These are phyloP conservation scores for Petrophora chlorosata DNA, from an alignment of 2,888 invertebrate genomes.

Conservation along the genomic window DNA sequence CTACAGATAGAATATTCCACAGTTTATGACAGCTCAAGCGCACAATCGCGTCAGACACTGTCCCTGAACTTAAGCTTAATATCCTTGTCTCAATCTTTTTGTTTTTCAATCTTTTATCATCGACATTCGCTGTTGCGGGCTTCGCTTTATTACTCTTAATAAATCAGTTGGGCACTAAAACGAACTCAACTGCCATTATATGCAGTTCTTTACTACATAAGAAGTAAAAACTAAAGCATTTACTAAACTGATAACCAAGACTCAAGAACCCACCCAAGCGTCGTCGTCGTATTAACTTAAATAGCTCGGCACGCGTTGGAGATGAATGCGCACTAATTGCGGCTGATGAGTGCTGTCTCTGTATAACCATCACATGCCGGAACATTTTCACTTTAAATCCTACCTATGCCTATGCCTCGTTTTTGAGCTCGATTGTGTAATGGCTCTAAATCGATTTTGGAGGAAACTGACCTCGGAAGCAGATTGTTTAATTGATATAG, in stretches of 20 bases:
- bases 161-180: neutral
- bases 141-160: neutral
- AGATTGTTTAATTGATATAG: constrained; percentile 48
- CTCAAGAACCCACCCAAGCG: constrained; percentile 33
- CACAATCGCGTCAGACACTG: constrained; percentile 44
- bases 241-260: constrained; percentile 35
- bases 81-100: constrained; percentile 3
- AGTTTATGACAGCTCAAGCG: constrained; percentile 57
- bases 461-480: constrained; percentile 33
- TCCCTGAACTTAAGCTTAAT: constrained; percentile 45
- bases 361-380: constrained; percentile 53
- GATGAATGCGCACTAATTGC: constrained; percentile 73
- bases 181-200: neutral
- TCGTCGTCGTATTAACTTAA: constrained; percentile 46
- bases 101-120: neutral
- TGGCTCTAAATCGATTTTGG: neutral
- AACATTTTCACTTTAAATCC: constrained; percentile 52
- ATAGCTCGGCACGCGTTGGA: constrained; percentile 64
- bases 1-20: constrained; percentile 58
- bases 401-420: constrained; percentile 20
- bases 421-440: neutral
- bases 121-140: neutral
- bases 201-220: neutral
- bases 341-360: constrained; percentile 57
- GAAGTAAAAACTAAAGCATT: neutral